These are phyloP conservation scores for Bambusicola thoracicus DNA, from an alignment of 2,113 vertebrate species.

Conservation along the genomic window DNA sequence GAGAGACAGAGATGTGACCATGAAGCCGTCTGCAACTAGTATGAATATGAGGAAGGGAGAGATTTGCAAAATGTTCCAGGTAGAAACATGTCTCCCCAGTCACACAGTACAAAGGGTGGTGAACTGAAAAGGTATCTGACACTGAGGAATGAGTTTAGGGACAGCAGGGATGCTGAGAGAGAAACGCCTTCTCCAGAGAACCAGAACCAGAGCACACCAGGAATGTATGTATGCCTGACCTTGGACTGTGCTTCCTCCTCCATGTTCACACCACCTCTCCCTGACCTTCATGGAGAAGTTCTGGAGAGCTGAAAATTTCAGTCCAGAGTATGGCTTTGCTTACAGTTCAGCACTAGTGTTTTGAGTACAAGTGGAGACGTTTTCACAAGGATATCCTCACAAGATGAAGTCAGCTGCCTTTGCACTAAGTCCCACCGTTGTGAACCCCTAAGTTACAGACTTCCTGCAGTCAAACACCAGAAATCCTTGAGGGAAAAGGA, in stretches of 20 bases:
- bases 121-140: background rate
- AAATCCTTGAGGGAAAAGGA: background rate
- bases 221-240: fast-evolving
- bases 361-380: background rate
- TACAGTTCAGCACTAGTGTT: fast-evolving
- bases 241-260: background rate
- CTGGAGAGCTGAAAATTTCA: too few species aligned
- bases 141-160: background rate
- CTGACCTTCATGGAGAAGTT: background rate
- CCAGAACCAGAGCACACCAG: background rate
- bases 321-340: background rate
- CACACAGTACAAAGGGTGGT: background rate
- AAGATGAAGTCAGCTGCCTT: background rate
- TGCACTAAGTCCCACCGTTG: background rate
- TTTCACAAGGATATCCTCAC: background rate
- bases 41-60: background rate
- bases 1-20: background rate
- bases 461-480: background rate
- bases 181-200: background rate
- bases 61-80: background rate
- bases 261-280: background rate
- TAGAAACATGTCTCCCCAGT: background rate
- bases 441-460: background rate
- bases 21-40: background rate
- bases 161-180: background rate